phyloP scores from a whole-genome alignment of 2,888 invertebrate genomes.

The Antheraea yamamai region DNA sequence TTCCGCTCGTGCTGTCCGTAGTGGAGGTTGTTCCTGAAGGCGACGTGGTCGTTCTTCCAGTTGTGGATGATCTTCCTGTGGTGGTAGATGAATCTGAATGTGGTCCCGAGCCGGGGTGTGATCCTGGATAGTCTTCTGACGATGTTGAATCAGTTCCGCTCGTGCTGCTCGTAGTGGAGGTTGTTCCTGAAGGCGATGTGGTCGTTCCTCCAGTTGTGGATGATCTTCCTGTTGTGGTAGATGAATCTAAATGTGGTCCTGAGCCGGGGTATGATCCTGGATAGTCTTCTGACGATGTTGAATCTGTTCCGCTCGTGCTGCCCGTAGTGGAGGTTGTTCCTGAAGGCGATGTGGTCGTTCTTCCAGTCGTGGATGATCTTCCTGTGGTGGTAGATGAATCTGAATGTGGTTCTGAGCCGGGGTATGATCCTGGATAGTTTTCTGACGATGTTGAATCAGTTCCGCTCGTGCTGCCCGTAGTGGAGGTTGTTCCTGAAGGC shows the following conservation, averaged over 20 bases:
- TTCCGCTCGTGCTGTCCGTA: neutral
- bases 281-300: neutral
- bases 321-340: neutral
- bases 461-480: too few species aligned
- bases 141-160: neutral
- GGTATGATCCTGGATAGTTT: neutral
- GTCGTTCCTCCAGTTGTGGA: too few species aligned
- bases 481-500: too few species aligned
- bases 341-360: neutral
- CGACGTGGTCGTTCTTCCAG: too few species aligned
- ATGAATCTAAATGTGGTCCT: neutral
- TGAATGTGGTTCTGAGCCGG: neutral
- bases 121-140: neutral
- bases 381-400: neutral
- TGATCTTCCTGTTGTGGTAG: neutral
- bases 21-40: neutral
- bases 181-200: neutral
- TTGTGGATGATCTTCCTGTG: too few species aligned
- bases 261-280: neutral
- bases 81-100: neutral
- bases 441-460: too few species aligned
- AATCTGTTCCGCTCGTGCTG: neutral
- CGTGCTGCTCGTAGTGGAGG: neutral
- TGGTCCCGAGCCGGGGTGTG: neutral
- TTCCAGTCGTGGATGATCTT: neutral